These are phyloP conservation scores for Carollia perspicillata DNA, from an alignment of 2,113 vertebrate species.

Conservation along the genomic window DNA sequence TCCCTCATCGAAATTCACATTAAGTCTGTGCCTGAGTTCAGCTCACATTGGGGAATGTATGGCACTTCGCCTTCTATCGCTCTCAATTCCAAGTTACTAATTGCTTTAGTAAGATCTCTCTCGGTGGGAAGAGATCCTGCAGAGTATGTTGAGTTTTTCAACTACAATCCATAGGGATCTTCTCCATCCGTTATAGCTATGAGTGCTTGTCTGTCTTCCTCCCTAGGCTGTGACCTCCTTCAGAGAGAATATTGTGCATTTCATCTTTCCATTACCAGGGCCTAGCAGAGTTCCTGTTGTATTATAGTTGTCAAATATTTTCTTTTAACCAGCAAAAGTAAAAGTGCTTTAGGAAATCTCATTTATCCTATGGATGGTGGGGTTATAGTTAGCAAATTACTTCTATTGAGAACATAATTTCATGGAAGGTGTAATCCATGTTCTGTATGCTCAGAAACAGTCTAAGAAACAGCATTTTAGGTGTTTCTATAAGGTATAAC, in stretches of 20 bases:
- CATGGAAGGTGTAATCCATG: background rate
- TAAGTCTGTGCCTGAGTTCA: background rate
- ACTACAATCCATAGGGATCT: background rate
- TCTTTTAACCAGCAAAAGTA: constrained; percentile 13
- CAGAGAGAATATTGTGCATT: background rate
- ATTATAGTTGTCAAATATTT: background rate
- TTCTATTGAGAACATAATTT: constrained; percentile 12
- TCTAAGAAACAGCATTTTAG: background rate
- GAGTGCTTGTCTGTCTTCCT: background rate
- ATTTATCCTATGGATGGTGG: background rate
- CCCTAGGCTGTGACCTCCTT: background rate
- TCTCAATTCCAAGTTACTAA: background rate
- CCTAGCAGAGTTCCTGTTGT: background rate
- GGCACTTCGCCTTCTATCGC: background rate
- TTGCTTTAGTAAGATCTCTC: background rate
- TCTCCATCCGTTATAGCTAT: background rate
- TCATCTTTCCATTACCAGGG: background rate
- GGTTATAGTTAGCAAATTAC: background rate
- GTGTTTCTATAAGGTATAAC: background rate
- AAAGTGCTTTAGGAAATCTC: constrained; percentile 13
- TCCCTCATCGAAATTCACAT: background rate
- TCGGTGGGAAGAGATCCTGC: background rate
- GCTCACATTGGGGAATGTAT: background rate
- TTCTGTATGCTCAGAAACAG: background rate
- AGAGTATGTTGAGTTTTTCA: constrained; percentile 9